Percentiles rank a stretch among this genome's conserved stretches.
phyloP scores from a whole-genome alignment of 2,888 invertebrate species.

The Thera obeliscata region DNA sequence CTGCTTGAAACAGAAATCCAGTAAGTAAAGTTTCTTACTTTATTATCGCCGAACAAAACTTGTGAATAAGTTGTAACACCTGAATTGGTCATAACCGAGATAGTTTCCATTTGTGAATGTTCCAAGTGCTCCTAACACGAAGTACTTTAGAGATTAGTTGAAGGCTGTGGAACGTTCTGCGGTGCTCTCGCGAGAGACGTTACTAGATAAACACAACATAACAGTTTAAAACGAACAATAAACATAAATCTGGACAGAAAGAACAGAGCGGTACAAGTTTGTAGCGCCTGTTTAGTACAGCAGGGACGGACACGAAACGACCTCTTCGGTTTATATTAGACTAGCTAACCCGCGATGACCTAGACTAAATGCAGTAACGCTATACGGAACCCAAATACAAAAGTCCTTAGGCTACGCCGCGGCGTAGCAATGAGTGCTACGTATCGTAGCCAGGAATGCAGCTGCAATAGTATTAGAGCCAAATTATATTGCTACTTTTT shows the following conservation, averaged over 20 bases:
- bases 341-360: too few species aligned
- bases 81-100: conserved; percentile 19
- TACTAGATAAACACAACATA: conserved; percentile 41
- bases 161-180: conserved; percentile 1
- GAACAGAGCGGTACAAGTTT: conserved; percentile 32
- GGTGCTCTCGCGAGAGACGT: conserved; percentile 38
- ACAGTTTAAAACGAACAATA: conserved; percentile 53
- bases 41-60: not conserved
- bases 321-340: too few species aligned
- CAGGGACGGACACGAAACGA: conserved; percentile 9
- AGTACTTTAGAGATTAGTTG: conserved; percentile 24
- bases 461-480: too few species aligned
- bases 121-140: conserved; percentile 9
- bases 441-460: not conserved
- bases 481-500: too few species aligned
- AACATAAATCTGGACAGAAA: conserved; percentile 49
- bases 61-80: conserved; percentile 5
- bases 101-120: conserved; percentile 19
- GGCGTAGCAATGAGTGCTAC: conserved; percentile 3
- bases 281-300: conserved; percentile 3
- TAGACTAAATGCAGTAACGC: too few species aligned
- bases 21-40: not conserved
- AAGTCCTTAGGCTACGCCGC: conserved; percentile 1
- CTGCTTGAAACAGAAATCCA: not conserved
- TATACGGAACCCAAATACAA: too few species aligned